Base-by-base conservation (phyloP, 2,113 vertebrate genomes). In the Perca schrenkii region DNA sequence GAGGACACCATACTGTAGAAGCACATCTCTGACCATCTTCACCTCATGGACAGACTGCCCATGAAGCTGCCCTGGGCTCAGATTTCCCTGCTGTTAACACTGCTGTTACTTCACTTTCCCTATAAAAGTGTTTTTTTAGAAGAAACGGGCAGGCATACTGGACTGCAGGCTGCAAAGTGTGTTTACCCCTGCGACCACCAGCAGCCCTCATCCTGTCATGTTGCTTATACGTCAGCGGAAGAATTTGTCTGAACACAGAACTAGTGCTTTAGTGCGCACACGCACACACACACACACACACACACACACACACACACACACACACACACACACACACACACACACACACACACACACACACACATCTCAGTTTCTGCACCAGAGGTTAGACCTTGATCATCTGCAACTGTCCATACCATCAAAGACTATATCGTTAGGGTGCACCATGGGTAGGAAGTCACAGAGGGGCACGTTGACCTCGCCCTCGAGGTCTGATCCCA, bases 381-480 rank as follows among this genome's bases (percentile, higher is more conserved):
- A 73, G 34, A 71, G 19, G 21, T 76, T 28, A 66, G 63, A 66
- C 14, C 31, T 54, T 40, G 14, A 82, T 19, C 8, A 13, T 75
- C 25, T 77, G 52, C 22, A 69, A 61, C 28, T n/a, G n/a, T 68
- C 10, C 95, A 61, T 96, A 99, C 98, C 98, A 0, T 99, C 98
- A 28, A 99, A 99, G 60, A 98, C 50, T 0, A 99, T 97, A 92
- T 99, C 96, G 31, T 99, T 94, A 56, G 98, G 97, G 43, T 97
- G 95, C 86, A 97, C 97, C 97, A 98, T 99, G 71, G 98, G 98
- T 68, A 99, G 93, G 78, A 99, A 94, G 70, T 97, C 93, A 25
- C 95, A 84, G 86, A 99, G 97, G 0, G 98, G 98, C 34, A 98
- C 93, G 3, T 96, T 96, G 78, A 97, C 91, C 0, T 98, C 97